Evolutionary conservation across 2,797 vertebrate species (phyloP), one percentile per base, ranked within the genome.

Genomic region (Paguma larvata): DNA sequence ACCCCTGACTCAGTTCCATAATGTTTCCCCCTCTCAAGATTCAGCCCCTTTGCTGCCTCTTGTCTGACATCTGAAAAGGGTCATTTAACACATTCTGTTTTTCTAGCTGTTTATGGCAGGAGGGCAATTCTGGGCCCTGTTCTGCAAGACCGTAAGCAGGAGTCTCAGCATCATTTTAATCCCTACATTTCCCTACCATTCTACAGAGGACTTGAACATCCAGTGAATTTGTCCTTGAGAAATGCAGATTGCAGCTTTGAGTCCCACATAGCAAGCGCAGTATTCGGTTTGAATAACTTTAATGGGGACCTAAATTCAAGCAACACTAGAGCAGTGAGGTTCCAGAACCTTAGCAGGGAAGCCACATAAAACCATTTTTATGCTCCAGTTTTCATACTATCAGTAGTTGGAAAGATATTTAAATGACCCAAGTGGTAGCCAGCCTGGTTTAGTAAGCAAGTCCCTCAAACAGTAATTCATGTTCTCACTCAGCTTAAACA

Each of bases 171-270:
- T 34, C 30, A 3, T 90, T 80, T 84, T 53, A 83, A 72, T 59
- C 38, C n/a, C 18, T 70, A 2, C 12, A 23, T 65, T 65, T 75
- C 34, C 78, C 73, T 75, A 3, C 25, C 51, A 19, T 72, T 27
- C 6, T 12, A 9, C 73, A 19, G 32, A 27, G 48, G 56, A 88
- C 62, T 75, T 80, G 51, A 79, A 62, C 13, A 32, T 51, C 67
- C 46, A 59, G 53, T 63, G 23, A 92, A 77, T 65, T 27, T 77
- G 51, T 46, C 56, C 68, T 63, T 95, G 38, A 87, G 77, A 92
- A 67, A 65, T 30, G 34, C 14, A 82, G 62, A 77, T 12, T 23
- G 32, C 34, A 89, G 38, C 38, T 46, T 65, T 4, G 19, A 41
- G n/a, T 70, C 77, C 27, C 82, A 13, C 38, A 51, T 41, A 27